phyloP scores from a whole-genome alignment of 2,888 invertebrate species.

The Allolobophora icterica region DNA sequence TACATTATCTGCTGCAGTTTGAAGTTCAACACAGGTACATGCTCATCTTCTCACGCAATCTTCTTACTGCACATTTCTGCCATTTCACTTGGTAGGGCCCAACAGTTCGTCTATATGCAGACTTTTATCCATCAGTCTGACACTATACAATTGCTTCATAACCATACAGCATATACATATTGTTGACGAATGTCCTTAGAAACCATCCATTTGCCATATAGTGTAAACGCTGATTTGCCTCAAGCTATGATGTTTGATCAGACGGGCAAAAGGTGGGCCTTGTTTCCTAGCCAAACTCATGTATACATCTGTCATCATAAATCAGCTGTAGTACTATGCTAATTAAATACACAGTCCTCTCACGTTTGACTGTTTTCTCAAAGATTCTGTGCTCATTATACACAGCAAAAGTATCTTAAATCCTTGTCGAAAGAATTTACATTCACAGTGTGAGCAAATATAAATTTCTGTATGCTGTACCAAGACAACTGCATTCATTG shows the following conservation, averaged over 20 bases:
- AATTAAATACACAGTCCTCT: background rate
- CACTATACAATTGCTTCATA: background rate
- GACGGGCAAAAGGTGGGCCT: background rate
- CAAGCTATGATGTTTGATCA: background rate
- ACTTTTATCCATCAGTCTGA: background rate
- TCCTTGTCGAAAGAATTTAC: background rate
- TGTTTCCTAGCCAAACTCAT: slow-evolving; percentile 7
- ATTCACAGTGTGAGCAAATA: background rate
- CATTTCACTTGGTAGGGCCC: background rate
- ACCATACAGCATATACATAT: background rate
- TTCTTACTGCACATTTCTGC: background rate
- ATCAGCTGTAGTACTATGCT: background rate
- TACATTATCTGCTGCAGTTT: no score
- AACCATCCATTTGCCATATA: background rate
- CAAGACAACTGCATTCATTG: no score
- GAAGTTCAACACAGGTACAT: no score
- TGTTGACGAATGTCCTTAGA: background rate
- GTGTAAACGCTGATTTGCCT: background rate
- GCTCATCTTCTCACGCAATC: no score
- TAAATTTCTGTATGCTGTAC: background rate
- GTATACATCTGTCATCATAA: no score
- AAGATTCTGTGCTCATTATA: background rate
- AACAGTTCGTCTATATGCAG: no score
- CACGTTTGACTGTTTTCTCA: background rate
- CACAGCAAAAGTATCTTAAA: background rate